Evolutionary conservation across 2,888 invertebrate genomes (phyloP), one percentile per base, ranked within the genome.

Genomic region (Pristionchus japonicus): DNA sequence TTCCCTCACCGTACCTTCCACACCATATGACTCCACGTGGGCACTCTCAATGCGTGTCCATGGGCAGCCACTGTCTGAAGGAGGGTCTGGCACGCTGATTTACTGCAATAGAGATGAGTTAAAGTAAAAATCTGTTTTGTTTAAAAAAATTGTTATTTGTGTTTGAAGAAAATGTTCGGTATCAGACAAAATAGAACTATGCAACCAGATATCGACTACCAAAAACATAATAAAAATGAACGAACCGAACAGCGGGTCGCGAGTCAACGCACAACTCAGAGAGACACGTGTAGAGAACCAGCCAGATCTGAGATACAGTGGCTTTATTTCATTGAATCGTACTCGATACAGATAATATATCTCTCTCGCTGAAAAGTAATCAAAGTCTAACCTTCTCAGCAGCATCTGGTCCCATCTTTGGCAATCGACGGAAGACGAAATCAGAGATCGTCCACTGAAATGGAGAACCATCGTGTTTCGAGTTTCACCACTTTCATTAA

Each of bases 391-490:
- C 88, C n/a, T 89, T 89, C 88, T 92, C 91, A 0, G 91, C 90
- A 17, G 89, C 90, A 57, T 89, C 90, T 17, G 84, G 87, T 40
- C 91, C 92, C 77, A 91, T 90, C 15, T 88, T 57, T 9, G 90
- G 91, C 80, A 89, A 87, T 43, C 90, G 91, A 20, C 92, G 90
- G 82, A 91, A 92, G n/a, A 92, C 89, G 70, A 98, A 98, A 95
- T 99, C 99, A 0, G 98, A 98, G 93, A 99, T 98, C 95, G 98
- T 99, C 99, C 98, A 99, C 98, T 98, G 95, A 52, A 96, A 96
- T 89, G 87, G 89, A 91, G 7, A 49, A 52, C 15, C 23, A 15
- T 6, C 15, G 11, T 49, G 15, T 90, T 31, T 67, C 31, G 27
- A n/a, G 15, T 52, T 52, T 52, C 52, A 20, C 52, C 52, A 49